Evolutionary conservation across 2,797 vertebrate genomes (phyloP).

Genomic region (Borostomias antarcticus): DNA sequence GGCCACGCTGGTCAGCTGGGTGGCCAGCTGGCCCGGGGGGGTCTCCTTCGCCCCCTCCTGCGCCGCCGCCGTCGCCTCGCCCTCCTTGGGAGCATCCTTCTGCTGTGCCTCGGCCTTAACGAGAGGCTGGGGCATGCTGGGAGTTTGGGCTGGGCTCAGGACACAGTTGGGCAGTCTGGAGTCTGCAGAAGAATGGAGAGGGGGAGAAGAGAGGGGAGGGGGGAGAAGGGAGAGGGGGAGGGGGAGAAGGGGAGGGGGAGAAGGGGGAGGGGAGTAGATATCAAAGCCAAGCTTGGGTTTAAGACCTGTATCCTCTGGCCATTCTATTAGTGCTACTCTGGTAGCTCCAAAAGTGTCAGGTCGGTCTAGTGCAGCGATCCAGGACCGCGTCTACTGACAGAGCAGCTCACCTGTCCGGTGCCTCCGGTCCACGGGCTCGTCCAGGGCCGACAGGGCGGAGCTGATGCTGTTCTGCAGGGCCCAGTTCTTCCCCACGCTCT

Average conservation of each 20-base stretch:
- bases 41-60: slow-evolving; percentile 71
- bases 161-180: slow-evolving; percentile 52
- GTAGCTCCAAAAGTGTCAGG: too few relatives aligned
- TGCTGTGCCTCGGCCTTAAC: slow-evolving; percentile 71
- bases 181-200: slow-evolving; percentile 52
- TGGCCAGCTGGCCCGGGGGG: slow-evolving; percentile 79
- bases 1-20: slow-evolving; percentile 81
- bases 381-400: too few relatives aligned
- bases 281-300: not conserved
- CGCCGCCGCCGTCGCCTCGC: slow-evolving; percentile 36
- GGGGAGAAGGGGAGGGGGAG: not conserved
- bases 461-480: slow-evolving; percentile 92
- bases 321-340: not conserved
- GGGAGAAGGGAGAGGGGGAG: not conserved
- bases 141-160: slow-evolving; percentile 76
- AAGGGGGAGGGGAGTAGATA: not conserved
- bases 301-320: not conserved
- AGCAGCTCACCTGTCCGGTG: slow-evolving; percentile 82
- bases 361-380: not conserved
- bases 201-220: slow-evolving; percentile 23
- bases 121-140: slow-evolving; percentile 60
- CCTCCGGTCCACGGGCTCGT: slow-evolving; percentile 87
- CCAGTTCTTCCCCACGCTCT: slow-evolving; percentile 88
- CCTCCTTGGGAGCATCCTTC: slow-evolving; percentile 44
- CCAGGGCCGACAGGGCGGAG: slow-evolving; percentile 85